Evolutionary conservation across 2,113 vertebrate species (phyloP), one percentile per base, ranked within the genome.

Genomic region (Mastomys natalensis): DNA sequence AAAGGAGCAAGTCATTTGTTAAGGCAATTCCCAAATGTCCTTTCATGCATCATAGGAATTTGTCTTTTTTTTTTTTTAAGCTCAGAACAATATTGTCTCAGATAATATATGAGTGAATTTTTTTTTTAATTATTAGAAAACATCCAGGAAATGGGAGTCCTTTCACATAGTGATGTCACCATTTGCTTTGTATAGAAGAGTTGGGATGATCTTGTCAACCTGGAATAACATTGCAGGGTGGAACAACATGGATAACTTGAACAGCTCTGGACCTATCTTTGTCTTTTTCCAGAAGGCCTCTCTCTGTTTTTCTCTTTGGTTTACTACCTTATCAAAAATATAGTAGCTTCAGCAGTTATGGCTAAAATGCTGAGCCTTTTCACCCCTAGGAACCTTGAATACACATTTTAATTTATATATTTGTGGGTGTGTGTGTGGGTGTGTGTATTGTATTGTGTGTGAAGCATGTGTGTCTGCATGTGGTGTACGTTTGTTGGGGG

Each of bases 391-490:
- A 62, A 37, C 68, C 31, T 76, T 22, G 22, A 80, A n/a, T 12
- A 31, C 12, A 34, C 5, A 11, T 31, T 80, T 78, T n/a, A 31
- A 81, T n/a, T n/a, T n/a, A 26, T 81, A 17, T 58, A 16, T 81
- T 19, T 53, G 21, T 58, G 34, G 19, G 17, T 55, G 19, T 80
- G 48, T 82, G 53, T 40, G 34, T 24, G 37, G 22, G 8, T 55
- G 76, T 51, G 17, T 55, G 15, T 55, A 0, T 37, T 40, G 6
- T 1, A 1, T 1, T 60, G 22, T 3, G 2, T 4, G 0, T 29
- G n/a, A 5, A 17, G 12, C 13, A 12, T 40, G 58, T 64, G 15
- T 85, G 24, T 64, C 58, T 84, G 43, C 29, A 4, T 48, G 55
- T 84, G 3, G 3, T 84, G 4, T 84, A 62, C 29, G n/a, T 29